Evolutionary conservation across 2,888 invertebrate species (phyloP).

Genomic region (Lepidonotus clava): DNA sequence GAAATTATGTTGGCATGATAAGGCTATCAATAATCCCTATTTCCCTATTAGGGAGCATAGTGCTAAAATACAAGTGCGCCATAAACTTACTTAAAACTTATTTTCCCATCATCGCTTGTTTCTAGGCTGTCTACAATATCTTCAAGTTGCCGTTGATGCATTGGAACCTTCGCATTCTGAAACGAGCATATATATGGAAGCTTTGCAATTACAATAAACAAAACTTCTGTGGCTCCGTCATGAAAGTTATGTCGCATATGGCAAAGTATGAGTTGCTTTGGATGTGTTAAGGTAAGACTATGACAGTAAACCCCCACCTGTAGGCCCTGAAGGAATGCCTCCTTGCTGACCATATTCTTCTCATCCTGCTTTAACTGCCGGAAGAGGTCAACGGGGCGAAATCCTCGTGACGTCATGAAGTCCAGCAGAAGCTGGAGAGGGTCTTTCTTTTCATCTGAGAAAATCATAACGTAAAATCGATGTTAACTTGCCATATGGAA

Average conservation of each 20-base stretch:
- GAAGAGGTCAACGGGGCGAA: constrained; percentile 78
- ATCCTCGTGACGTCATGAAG: constrained; percentile 75
- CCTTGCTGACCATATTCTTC: constrained; percentile 73
- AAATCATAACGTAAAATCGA: too few relatives aligned
- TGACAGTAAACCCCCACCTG: constrained; percentile 71
- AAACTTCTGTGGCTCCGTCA: neutral
- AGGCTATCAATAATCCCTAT: neutral
- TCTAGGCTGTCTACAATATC: constrained; percentile 73
- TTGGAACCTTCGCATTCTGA: constrained; percentile 75
- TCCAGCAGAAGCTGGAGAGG: constrained; percentile 76
- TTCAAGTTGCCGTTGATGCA: constrained; percentile 73
- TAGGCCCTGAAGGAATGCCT: constrained; percentile 76
- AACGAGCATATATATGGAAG: too few relatives aligned
- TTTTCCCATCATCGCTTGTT: constrained; percentile 71
- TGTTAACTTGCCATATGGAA: too few relatives aligned
- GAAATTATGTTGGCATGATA: neutral
- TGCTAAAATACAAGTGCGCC: constrained; percentile 43
- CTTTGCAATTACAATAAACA: too few relatives aligned
- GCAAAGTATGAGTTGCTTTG: too few relatives aligned
- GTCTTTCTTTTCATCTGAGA: constrained; percentile 69
- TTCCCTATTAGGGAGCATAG: neutral
- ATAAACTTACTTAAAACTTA: constrained; percentile 75
- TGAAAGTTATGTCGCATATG: neutral
- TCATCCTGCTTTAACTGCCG: constrained; percentile 76
- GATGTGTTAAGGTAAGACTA: too few relatives aligned